Evolutionary conservation across 2,113 vertebrate genomes (phyloP), one percentile per base, ranked within the genome.

Genomic region (Myotis davidii): DNA sequence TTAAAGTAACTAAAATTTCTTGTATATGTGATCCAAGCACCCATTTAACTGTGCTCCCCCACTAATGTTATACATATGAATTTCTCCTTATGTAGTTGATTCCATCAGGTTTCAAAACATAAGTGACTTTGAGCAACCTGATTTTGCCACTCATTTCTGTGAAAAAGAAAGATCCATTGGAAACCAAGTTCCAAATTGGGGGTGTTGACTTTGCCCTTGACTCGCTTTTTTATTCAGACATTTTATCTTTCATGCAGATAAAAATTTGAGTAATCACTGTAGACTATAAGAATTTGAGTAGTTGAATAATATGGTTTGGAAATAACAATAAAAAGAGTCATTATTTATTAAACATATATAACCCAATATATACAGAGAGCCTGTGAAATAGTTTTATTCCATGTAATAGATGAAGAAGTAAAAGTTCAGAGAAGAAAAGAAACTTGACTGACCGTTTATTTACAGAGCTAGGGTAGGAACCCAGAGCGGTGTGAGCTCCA

Each of bases 331-430:
- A n/a, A n/a, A n/a, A n/a, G n/a, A n/a, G n/a, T n/a, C n/a, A n/a
- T n/a, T n/a, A n/a, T n/a, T n/a, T n/a, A n/a, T n/a, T n/a, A n/a
- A n/a, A n/a, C n/a, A n/a, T n/a, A n/a, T n/a, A n/a, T n/a, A n/a
- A n/a, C n/a, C n/a, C n/a, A n/a, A 61, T 61, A 7, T 59, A 76
- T 23, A n/a, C 13, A 34, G n/a, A 64, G 4, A 67, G 7, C 27
- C 56, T 93, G 9, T 78, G 42, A 81, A 27, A 50, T n/a, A 77
- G 52, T 69, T 73, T 59, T 32, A 52, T 32, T 20, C 65, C 3
- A 61, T 32, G 82, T 90, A 73, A 89, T 9, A 93, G 77, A 79
- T 76, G 34, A 1, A 42, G 48, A 92, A 91, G 74, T 92, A 56
- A 87, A 84, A 8, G 39, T 67, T 88, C 45, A 32, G 0, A 92